These are phyloP conservation scores for Chydorus sphaericus DNA, from an alignment of 2,888 invertebrate genomes.

Conservation along the genomic window DNA sequence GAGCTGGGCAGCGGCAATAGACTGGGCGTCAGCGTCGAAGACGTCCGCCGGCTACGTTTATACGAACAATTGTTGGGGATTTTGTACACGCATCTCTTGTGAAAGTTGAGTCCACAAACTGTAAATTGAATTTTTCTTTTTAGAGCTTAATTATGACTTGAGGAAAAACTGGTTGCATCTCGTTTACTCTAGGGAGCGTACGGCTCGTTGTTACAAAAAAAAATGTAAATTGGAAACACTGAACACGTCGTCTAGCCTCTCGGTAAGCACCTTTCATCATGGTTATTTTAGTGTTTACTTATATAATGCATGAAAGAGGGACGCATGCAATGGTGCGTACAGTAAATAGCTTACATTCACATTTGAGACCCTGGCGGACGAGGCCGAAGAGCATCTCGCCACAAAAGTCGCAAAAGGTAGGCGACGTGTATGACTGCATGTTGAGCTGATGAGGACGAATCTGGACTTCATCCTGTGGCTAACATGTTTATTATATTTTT, in stretches of 20 bases:
- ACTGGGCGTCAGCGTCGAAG: slow-evolving; percentile 23
- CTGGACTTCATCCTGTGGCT: slow-evolving; percentile 28
- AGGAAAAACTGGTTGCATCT: too few relatives aligned
- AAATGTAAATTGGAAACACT: too few relatives aligned
- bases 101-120: slow-evolving; percentile 97
- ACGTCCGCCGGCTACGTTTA: slow-evolving; percentile 33
- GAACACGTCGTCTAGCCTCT: too few relatives aligned
- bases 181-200: too few relatives aligned
- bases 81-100: slow-evolving; percentile 90
- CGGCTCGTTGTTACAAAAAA: too few relatives aligned
- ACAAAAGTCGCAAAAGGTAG: slow-evolving; percentile 99
- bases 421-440: slow-evolving; percentile 96
- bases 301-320: too few relatives aligned
- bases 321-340: too few relatives aligned
- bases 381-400: slow-evolving; percentile 98
- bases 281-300: not conserved
- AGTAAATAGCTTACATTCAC: slow-evolving; percentile 81
- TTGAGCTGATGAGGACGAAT: slow-evolving; percentile 77
- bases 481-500: too few relatives aligned
- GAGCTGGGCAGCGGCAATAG: slow-evolving; percentile 17
- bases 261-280: too few relatives aligned
- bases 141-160: too few relatives aligned
- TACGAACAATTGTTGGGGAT: slow-evolving; percentile 91
- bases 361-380: slow-evolving; percentile 95
- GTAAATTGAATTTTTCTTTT: too few relatives aligned